A percentile compares a stretch with the other conserved stretches of the same genome.
Evolutionary conservation across 2,797 vertebrate species (phyloP).

Genomic region (Neosilurus hyrtlii): DNA sequence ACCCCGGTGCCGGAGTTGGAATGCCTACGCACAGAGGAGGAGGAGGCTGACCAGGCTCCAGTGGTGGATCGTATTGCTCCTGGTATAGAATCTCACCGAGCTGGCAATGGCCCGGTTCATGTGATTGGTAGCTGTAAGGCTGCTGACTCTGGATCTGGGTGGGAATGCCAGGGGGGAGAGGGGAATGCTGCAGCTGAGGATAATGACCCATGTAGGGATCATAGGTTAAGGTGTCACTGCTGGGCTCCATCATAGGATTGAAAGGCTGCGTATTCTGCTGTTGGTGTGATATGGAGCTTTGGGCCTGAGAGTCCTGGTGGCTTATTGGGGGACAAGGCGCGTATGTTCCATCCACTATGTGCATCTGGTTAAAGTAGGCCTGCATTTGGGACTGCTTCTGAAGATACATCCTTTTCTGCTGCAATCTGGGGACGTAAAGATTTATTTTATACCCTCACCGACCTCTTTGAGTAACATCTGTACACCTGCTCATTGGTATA

Average conservation of each 20-base stretch:
- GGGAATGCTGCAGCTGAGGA: constrained; percentile 57
- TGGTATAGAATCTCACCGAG: constrained; percentile 69
- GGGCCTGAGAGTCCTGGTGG: constrained; percentile 68
- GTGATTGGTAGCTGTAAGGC: constrained; percentile 76
- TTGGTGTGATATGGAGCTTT: constrained; percentile 59
- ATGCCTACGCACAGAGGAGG: constrained; percentile 41
- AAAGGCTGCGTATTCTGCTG: constrained; percentile 66
- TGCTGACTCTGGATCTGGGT: constrained; percentile 49
- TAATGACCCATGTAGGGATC: constrained; percentile 83
- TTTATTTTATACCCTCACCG: neutral
- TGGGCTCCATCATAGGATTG: constrained; percentile 82
- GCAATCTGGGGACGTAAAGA: constrained; percentile 75
- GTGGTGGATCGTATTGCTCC: constrained; percentile 75
- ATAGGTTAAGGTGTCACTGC: constrained; percentile 74
- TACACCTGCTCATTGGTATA: neutral
- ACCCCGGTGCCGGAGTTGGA: constrained; percentile 61
- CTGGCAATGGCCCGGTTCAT: constrained; percentile 68
- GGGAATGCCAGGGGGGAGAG: constrained; percentile 51
- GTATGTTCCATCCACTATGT: constrained; percentile 89
- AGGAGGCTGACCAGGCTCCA: constrained; percentile 69
- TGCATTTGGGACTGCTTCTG: constrained; percentile 96
- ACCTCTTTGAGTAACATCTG: neutral
- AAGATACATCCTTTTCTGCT: constrained; percentile 93
- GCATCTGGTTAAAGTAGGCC: constrained; percentile 98
- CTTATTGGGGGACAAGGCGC: constrained; percentile 63